Percentiles rank a stretch among this genome's conserved stretches.
phyloP scores from a whole-genome alignment of 2,797 vertebrate genomes.

The Thaleichthys pacificus region DNA sequence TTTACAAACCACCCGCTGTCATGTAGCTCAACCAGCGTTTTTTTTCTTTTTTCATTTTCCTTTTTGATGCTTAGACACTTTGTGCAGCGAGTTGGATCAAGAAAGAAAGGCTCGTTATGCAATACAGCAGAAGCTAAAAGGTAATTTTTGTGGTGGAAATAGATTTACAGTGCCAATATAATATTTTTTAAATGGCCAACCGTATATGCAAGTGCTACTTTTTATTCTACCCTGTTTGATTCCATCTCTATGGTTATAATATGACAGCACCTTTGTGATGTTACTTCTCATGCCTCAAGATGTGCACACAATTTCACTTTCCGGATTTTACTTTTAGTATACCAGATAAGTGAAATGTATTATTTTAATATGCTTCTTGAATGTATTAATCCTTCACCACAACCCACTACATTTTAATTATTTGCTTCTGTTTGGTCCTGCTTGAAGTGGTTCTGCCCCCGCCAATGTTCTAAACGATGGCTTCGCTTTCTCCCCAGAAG shows the following conservation, averaged over 20 bases:
- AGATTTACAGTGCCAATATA: conserved; percentile 4
- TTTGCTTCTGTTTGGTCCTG: neutral
- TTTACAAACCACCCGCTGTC: conserved; percentile 17
- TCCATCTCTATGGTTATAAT: neutral
- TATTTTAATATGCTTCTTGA: neutral
- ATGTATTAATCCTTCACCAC: neutral
- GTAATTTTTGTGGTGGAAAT: conserved; percentile 72
- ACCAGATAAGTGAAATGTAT: neutral
- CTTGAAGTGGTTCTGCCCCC: no score
- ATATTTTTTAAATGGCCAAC: conserved; percentile 27
- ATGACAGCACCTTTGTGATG: neutral
- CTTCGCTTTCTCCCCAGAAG: conserved; percentile 78
- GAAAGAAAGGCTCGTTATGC: conserved; percentile 92
- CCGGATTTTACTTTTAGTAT: no score
- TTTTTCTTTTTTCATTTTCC: conserved; percentile 29
- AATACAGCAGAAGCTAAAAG: conserved; percentile 95
- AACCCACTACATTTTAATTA: neutral
- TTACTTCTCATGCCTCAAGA: neutral
- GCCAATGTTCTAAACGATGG: conserved; percentile 59
- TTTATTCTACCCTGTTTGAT: conserved; percentile 31
- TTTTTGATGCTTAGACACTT: conserved; percentile 79
- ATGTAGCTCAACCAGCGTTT: conserved; percentile 28
- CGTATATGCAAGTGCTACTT: conserved; percentile 76
- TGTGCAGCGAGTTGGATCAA: conserved; percentile 94
- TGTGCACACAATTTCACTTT: neutral